Evolutionary conservation across 1,140 invertebrate species (phyloP).

Genomic region (Platorchestia sp.): DNA sequence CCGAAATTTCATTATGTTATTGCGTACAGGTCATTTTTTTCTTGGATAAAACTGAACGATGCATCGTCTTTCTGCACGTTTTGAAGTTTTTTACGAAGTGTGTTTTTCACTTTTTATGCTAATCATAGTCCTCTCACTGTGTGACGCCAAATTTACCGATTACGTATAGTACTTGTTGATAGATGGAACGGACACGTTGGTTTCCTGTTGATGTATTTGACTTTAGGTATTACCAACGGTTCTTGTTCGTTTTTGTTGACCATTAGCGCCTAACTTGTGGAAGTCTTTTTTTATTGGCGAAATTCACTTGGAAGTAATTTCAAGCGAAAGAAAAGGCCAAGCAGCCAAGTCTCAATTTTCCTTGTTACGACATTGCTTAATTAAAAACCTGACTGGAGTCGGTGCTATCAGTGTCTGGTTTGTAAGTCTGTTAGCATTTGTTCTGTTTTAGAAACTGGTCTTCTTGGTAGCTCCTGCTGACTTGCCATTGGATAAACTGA

Average conservation of each 20-base stretch:
- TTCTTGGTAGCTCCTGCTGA: neutral
- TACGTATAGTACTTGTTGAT: neutral
- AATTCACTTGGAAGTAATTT: no score
- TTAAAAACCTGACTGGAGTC: neutral
- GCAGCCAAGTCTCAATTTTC: no score
- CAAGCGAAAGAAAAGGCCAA: neutral
- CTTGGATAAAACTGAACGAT: neutral
- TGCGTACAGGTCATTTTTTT: neutral
- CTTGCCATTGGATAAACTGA: neutral
- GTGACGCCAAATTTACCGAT: no score
- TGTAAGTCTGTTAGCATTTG: neutral
- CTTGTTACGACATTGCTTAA: neutral
- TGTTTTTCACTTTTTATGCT: neutral
- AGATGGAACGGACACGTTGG: neutral
- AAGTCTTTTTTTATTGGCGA: no score
- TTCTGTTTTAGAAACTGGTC: neutral
- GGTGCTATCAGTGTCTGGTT: neutral
- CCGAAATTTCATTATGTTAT: neutral
- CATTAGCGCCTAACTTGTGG: neutral
- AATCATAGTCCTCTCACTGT: no score
- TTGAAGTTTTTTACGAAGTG: neutral
- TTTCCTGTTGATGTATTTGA: neutral
- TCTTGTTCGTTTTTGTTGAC: neutral
- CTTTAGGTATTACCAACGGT: neutral
- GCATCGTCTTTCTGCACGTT: neutral